phyloP scores from a whole-genome alignment of 2,113 vertebrate genomes.

The Lamprotornis superbus region DNA sequence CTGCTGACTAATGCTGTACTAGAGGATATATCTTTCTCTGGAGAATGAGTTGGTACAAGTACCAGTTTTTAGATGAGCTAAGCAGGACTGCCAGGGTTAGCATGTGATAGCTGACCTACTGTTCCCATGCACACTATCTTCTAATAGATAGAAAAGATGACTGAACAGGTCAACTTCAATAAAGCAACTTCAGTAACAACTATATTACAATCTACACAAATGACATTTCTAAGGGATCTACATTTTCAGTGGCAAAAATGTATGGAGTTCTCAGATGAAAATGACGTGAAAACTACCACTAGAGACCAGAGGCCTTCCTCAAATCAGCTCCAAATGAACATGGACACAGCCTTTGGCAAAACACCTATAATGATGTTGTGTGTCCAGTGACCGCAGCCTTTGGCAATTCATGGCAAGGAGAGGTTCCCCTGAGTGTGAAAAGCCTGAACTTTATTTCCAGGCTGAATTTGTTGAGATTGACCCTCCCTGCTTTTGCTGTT shows the following conservation, averaged over 20 bases:
- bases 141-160: not conserved
- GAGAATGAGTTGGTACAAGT: not conserved
- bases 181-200: not conserved
- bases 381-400: not conserved
- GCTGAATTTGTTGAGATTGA: not conserved
- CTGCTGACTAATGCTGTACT: slow-evolving; percentile 24
- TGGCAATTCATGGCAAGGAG: not conserved
- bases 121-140: not conserved
- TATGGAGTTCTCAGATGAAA: not conserved
- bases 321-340: not conserved
- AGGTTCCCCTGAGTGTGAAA: not conserved
- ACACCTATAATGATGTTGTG: not conserved
- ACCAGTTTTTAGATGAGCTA: not conserved
- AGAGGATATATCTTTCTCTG: not conserved
- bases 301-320: not conserved
- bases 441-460: not conserved
- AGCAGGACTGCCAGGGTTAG: not conserved
- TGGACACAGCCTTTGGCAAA: not conserved
- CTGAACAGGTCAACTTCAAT: not conserved
- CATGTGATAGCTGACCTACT: not conserved
- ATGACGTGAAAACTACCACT: not conserved
- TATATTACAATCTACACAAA: not conserved
- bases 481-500: not conserved
- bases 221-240: not conserved
- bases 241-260: not conserved